Conservation (phyloP, 2,113 vertebrate species). For the Cheirogaleus medius region DNA sequence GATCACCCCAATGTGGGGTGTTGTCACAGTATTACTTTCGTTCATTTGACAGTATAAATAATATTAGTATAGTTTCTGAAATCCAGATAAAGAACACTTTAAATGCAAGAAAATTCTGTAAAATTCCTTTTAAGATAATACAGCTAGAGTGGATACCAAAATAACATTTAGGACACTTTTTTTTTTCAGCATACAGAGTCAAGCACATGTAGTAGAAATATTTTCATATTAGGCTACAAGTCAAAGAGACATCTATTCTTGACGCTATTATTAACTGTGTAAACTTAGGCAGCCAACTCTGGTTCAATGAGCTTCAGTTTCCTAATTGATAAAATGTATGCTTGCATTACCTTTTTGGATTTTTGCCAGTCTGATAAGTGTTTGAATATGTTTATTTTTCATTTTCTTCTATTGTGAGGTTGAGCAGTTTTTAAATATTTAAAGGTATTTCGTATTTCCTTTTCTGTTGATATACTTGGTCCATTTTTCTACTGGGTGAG, state of each 20-base stretch:
- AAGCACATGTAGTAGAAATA: not conserved
- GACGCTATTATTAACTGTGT: not conserved
- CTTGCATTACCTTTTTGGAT: not conserved
- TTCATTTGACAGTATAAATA: not conserved
- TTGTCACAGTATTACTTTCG: not conserved
- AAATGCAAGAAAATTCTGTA: not conserved
- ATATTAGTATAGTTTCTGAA: conserved; percentile 14
- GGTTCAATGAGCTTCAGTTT: not conserved
- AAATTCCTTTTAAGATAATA: conserved; percentile 39
- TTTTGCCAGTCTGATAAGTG: not conserved
- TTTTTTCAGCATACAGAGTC: not conserved
- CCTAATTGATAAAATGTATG: not conserved
- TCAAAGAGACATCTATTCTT: not conserved
- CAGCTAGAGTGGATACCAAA: not conserved
- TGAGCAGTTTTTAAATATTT: not conserved
- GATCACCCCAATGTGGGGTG: not conserved
- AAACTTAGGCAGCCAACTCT: not conserved
- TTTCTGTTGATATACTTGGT: not conserved
- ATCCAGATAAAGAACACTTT: not conserved
- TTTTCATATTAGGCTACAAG: not conserved
- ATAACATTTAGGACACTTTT: not conserved
- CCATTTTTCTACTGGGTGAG: not conserved
- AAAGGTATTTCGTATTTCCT: not conserved
- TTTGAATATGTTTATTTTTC: not conserved
- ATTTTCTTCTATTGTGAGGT: not conserved